Evolutionary conservation across 1,140 invertebrate species (phyloP), one percentile per base, ranked within the genome.

Genomic region (Conus betulinus): DNA sequence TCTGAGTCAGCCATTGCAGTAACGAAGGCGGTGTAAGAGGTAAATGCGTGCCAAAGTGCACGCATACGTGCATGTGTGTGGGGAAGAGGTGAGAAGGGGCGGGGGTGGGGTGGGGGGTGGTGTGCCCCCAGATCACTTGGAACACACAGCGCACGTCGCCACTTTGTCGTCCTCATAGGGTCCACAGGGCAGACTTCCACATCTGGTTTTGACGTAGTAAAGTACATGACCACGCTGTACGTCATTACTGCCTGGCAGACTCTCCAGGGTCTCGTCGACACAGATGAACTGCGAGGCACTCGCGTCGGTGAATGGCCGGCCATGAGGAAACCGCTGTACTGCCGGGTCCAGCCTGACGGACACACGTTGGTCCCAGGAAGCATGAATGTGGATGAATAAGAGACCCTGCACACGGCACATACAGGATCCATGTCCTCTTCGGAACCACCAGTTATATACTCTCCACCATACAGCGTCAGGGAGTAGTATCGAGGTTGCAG

Each of bases 111-210:
- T 39, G 0, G 39, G 0, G 39, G 0, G 39, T 39, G 39, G 39
- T 39, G 39, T 39, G 39, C 39, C 0, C 39, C 0, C 39, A 39
- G 39, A 39, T 39, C 89, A 90, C 63, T 91, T 91, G 7, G 91
- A 88, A 67, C 92, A 93, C 5, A 93, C 92, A 52, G 88, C 91
- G 87, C 92, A 93, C 8, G 91, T 89, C 0, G 92, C 17, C 63
- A 91, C 91, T 11, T 88, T n/a, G 0, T 89, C 87, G 52, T 90
- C 13, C 0, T 83, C 55, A 84, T 92, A 92, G 52, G 88, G 88
- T 7, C 89, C 89, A 85, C 92, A 92, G 2, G 87, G 88, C 23
- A 93, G 89, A n/a, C 90, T 87, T n/a, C 91, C 90, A 85, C 92
- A 92, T 5, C 1, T 17, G 3, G 67, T 85, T 71, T 89, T 90